Percentiles rank a stretch among this genome's conserved stretches.
These are phyloP conservation scores for Serilophus lunatus DNA, from an alignment of 2,113 vertebrate species.

Conservation along the genomic window DNA sequence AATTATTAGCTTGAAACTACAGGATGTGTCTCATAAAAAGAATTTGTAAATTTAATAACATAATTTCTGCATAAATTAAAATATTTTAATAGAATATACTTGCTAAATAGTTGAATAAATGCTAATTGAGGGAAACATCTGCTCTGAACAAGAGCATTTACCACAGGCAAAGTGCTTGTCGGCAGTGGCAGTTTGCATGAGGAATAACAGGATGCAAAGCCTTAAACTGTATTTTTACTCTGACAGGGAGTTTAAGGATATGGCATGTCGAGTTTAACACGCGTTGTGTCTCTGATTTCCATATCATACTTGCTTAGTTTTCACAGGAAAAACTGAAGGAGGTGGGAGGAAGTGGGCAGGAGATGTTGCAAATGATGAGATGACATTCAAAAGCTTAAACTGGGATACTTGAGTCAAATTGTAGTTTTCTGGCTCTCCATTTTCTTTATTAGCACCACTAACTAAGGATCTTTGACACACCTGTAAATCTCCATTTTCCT, in stretches of 20 bases:
- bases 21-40: conserved; percentile 58
- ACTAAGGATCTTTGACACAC: not conserved
- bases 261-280: not conserved
- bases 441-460: not conserved
- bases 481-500: not conserved
- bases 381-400: conserved; percentile 1
- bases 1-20: conserved; percentile 67
- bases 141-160: conserved; percentile 64
- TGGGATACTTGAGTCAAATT: not conserved
- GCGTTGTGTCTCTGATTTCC: conserved; percentile 43
- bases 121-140: conserved; percentile 69
- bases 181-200: conserved; percentile 50
- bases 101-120: conserved; percentile 65
- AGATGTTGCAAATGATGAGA: not conserved
- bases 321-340: conserved; percentile 17
- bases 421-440: not conserved
- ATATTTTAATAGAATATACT: conserved; percentile 67
- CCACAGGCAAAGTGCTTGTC: conserved; percentile 63
- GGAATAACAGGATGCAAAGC: conserved; percentile 35
- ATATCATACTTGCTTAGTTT: conserved; percentile 39
- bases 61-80: conserved; percentile 71
- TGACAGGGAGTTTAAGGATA: conserved; percentile 43
- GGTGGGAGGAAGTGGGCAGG: conserved; percentile 36
- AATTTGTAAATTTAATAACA: conserved; percentile 66
- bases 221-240: conserved; percentile 24